A percentile compares a stretch with the other conserved stretches of the same genome.
Evolutionary conservation across 2,888 invertebrate genomes (phyloP).

Genomic region (Xestoiulus laeticollis): DNA sequence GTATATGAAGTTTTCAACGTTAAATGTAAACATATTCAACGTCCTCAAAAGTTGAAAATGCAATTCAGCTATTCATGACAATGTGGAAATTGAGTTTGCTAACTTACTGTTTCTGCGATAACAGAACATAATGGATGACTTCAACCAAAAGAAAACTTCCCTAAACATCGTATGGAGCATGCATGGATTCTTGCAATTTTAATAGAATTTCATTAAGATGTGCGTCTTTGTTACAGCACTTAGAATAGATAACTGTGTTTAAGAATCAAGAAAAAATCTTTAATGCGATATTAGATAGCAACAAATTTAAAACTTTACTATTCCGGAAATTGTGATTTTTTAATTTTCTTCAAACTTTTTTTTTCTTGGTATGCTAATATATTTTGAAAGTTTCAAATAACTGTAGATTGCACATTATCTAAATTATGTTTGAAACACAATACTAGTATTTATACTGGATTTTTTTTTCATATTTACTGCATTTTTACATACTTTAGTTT

Average conservation of each 20-base stretch:
- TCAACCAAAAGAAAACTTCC: not conserved
- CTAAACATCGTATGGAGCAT: not conserved
- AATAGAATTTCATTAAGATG: not conserved
- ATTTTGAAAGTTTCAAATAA: too few species aligned
- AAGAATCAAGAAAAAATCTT: not conserved
- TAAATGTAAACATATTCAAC: not conserved
- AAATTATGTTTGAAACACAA: too few species aligned
- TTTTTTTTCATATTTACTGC: too few species aligned
- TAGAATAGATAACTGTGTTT: not conserved
- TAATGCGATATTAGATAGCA: not conserved
- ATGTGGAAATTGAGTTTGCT: not conserved
- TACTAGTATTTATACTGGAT: too few species aligned
- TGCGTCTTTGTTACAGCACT: too few species aligned
- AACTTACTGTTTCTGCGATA: not conserved
- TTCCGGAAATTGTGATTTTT: not conserved
- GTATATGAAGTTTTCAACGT: not conserved
- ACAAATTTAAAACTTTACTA: not conserved
- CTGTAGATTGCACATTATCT: too few species aligned
- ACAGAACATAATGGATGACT: not conserved
- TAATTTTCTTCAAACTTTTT: too few species aligned
- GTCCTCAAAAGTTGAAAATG: not conserved
- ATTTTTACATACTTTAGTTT: too few species aligned
- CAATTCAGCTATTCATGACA: not conserved
- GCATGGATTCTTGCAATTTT: not conserved
- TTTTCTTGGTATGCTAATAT: too few species aligned